Evolutionary conservation across 2,113 vertebrate genomes (phyloP).

Genomic region (Nibea coibor): DNA sequence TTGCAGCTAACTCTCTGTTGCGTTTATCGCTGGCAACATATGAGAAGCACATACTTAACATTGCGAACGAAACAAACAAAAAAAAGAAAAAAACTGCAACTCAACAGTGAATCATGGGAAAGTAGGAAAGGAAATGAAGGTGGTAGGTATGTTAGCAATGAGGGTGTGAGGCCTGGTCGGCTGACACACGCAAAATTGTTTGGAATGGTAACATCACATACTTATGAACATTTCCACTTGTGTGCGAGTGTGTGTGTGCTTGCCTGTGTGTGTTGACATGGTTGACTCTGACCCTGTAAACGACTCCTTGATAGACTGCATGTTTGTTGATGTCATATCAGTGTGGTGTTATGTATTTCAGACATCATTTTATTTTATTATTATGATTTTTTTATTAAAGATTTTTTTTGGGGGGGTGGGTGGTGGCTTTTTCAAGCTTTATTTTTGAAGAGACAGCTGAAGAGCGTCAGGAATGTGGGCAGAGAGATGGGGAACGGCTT

Average conservation of each 20-base stretch:
- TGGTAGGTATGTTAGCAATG: conserved; percentile 52
- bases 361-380: not conserved
- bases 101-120: conserved; percentile 41
- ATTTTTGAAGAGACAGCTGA: no score
- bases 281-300: not conserved
- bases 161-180: conserved; percentile 49
- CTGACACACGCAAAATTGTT: conserved; percentile 11
- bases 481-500: no score
- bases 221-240: not conserved
- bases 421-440: no score
- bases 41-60: not conserved
- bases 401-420: no score
- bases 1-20: not conserved
- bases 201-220: conserved; percentile 31
- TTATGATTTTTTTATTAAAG: no score
- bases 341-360: not conserved
- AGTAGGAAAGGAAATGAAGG: conserved; percentile 10
- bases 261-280: not conserved
- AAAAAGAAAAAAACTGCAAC: not conserved
- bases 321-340: not conserved
- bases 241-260: not conserved
- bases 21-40: not conserved
- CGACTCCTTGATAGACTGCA: not conserved
- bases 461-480: no score
- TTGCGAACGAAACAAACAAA: no score